Base-by-base conservation (phyloP, 2,797 vertebrate species). In the Leuciscus waleckii region DNA sequence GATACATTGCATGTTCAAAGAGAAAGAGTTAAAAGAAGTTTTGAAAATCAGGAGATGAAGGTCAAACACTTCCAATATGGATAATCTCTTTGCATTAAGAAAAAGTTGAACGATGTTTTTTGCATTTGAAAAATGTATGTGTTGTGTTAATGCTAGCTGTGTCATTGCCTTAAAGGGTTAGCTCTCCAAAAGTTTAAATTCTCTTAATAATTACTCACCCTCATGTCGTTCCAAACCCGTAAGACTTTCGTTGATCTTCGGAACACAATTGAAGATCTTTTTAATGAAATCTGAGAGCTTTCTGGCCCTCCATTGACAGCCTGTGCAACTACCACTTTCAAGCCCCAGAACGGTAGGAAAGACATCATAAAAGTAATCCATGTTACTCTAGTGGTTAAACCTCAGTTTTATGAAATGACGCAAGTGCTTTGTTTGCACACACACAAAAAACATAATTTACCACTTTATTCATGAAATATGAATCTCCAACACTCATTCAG, bases 21-120 rank as follows among this genome's bases (percentile, higher is more conserved):
- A 17, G 46, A 49, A 49, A 49, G 46, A 49, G 46, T 17, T 54
- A 23, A 82, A 69, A 74, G 61, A 23, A 51, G 29, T 29, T 83
- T 87, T 81, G 76, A 32, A 68, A 84, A 54, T 23, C 51, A 35
- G 54, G 35, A 84, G 43, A 85, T 35, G 1, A 65, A 13, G 29
- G 41, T 67, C 2, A 32, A 29, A 80, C 65, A 29, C 71, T 83
- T 58, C 10, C 6, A 39, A 21, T 79, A 49, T 54, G 84, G 46
- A 81, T 81, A 35, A 26, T 43, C 19, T 43, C 37, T 51, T 26
- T 78, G 54, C 78, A 69, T 39, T 14, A 56, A 39, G 19, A 32
- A 19, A 29, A 14, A 75, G 32, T 19, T 67, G 21, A n/a, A n/a
- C 10, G 21, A 8, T 3, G 6, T 37, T 63, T 49, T 49, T 26